These are phyloP conservation scores for Apocheima hispidaria DNA, from an alignment of 2,888 invertebrate species.

Conservation along the genomic window DNA sequence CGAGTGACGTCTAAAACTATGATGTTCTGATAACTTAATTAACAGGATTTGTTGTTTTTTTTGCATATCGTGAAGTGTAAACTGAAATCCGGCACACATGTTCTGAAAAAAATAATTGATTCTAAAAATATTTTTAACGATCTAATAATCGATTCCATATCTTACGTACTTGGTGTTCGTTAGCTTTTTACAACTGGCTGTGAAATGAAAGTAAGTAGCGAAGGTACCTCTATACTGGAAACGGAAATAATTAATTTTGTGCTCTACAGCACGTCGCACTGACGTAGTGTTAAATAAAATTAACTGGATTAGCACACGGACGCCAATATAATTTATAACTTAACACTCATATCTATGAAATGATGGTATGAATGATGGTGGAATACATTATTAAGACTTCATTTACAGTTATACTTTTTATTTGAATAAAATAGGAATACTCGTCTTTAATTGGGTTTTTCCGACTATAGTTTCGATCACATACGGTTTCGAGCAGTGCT, in stretches of 20 bases:
- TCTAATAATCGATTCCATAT: not conserved
- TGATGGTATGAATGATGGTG: not conserved
- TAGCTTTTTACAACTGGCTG: not conserved
- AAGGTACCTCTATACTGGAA: not conserved
- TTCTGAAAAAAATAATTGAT: not conserved
- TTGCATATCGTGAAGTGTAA: too few species aligned
- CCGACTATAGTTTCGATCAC: too few species aligned
- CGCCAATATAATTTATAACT: constrained; percentile 7
- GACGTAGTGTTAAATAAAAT: constrained; percentile 17
- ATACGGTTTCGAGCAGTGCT: too few species aligned
- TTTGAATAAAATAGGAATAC: too few species aligned
- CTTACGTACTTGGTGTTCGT: too few species aligned
- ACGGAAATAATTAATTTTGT: constrained; percentile 12
- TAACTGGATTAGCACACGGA: constrained; percentile 15
- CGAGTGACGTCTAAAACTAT: too few species aligned
- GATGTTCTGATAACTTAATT: too few species aligned
- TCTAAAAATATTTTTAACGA: not conserved
- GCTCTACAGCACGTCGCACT: not conserved
- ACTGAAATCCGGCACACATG: too few species aligned
- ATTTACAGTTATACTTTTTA: too few species aligned
- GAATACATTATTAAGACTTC: not conserved
- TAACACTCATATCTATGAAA: not conserved
- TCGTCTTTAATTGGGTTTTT: too few species aligned
- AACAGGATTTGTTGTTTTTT: too few species aligned
- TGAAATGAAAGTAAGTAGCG: not conserved